phyloP scores from a whole-genome alignment of 2,113 vertebrate species.

The Grammomys surdaster region DNA sequence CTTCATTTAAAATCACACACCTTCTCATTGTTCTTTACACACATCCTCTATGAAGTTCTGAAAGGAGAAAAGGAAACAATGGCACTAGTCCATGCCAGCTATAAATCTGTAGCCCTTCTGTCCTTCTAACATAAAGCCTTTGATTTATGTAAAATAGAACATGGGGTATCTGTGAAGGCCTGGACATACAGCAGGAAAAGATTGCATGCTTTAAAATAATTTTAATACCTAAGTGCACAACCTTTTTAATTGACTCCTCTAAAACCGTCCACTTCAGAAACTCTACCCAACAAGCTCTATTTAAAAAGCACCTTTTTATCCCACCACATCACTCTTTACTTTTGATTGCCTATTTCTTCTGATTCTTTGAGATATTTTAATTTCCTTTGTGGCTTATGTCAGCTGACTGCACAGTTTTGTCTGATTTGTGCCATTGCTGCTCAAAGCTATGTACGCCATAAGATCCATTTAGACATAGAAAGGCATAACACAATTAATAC shows the following conservation, averaged over 20 bases:
- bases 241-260: background rate
- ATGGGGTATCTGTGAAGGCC: background rate
- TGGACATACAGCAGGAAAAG: background rate
- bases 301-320: background rate
- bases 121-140: background rate
- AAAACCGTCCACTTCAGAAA: slow-evolving; percentile 28
- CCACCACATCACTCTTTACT: background rate
- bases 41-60: background rate
- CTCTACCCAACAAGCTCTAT: background rate
- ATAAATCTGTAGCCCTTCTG: background rate
- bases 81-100: background rate
- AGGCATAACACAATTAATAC: background rate
- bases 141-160: background rate
- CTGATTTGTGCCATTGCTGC: background rate
- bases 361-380: background rate
- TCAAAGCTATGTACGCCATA: background rate
- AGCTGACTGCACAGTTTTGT: background rate
- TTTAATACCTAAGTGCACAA: background rate
- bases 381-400: slow-evolving; percentile 26
- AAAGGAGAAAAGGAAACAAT: background rate
- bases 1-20: background rate
- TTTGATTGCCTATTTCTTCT: background rate
- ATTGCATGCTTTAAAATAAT: background rate
- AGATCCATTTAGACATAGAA: background rate
- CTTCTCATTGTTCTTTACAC: background rate